Base-by-base conservation (phyloP, 2,888 invertebrate species). In the Tetheella fluctuosa region DNA sequence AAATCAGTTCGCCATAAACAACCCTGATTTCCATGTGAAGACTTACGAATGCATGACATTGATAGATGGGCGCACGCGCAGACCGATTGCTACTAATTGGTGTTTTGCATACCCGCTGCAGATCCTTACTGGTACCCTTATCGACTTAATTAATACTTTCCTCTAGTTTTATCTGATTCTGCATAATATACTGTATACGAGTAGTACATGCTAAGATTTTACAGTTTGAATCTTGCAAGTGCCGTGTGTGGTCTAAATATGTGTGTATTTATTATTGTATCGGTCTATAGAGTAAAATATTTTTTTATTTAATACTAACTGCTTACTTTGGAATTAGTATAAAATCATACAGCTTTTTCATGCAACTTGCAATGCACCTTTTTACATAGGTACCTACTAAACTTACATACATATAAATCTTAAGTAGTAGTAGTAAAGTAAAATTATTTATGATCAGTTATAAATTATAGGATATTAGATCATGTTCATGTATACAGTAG, bases 51-150 rank as follows among this genome's bases (percentile, higher is more conserved):
- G 64, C 67, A 63, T 60, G 83, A 80, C 84, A 69, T 70, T 85
- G 84, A 85, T 77, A 64, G 82, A 85, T 81, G 74, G 63, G 58
- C 65, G 64, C 66, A 23, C 64, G 67, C 65, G 67, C 64, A 59
- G 67, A 69, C 73, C 65, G 74, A 71, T 70, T 69, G 70, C 68
- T 74, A 74, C 82, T 89, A 86, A 89, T 89, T 88, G 89, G 80
- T 79, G 71, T 78, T 86, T 85, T 84, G 83, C 84, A 85, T 85
- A 77, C 67, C 60, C 64, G 30, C 30, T 30, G 3, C 34, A 54
- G 54, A 60, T 37, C 64, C 61, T 64, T 66, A 64, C 60, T 10
- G 48, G 17, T 48, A 48, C 57, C 61, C 54, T 54, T 68, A 67
- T 65, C 67, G 61, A 63, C 62, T 71, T 72, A 71, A 71, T 71